These are phyloP conservation scores for Hyppa rectilinea DNA, from an alignment of 2,888 invertebrate genomes.

Conservation along the genomic window DNA sequence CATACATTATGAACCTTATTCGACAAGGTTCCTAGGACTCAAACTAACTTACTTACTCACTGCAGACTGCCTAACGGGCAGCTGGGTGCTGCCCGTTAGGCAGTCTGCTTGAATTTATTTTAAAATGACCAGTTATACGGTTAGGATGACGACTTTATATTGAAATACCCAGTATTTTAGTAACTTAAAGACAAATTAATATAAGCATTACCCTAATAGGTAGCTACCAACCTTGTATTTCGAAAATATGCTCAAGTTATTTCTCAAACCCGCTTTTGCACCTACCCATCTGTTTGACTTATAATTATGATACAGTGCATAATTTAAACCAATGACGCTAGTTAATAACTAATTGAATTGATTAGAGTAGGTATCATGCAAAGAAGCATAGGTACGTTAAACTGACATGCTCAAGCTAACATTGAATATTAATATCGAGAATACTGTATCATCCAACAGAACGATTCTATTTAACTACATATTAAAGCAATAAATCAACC, in stretches of 20 bases:
- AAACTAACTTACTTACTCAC: not conserved
- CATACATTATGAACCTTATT: not conserved
- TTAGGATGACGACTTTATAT: too few species aligned
- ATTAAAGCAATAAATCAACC: not conserved
- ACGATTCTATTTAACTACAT: constrained; percentile 1
- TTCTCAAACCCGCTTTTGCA: constrained; percentile 4
- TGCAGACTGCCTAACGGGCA: constrained; percentile 1
- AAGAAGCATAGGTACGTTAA: not conserved
- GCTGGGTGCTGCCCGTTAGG: not conserved
- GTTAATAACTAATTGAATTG: not conserved
- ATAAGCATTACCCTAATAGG: not conserved
- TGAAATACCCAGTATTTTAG: constrained; percentile 47
- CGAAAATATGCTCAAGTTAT: constrained; percentile 5
- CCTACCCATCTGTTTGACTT: constrained; percentile 19
- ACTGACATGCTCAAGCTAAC: not conserved
- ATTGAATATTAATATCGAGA: constrained; percentile 7
- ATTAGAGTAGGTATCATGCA: not conserved
- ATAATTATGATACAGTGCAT: constrained; percentile 13
- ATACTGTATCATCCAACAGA: constrained; percentile 7
- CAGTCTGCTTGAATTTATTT: not conserved
- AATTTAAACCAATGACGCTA: not conserved
- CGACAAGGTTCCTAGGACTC: not conserved
- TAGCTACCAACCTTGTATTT: constrained; percentile 18
- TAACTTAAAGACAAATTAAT: constrained; percentile 8
- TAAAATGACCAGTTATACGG: too few species aligned